These are phyloP conservation scores for Tiphia femorata DNA, from an alignment of 2,888 invertebrate species.

Conservation along the genomic window DNA sequence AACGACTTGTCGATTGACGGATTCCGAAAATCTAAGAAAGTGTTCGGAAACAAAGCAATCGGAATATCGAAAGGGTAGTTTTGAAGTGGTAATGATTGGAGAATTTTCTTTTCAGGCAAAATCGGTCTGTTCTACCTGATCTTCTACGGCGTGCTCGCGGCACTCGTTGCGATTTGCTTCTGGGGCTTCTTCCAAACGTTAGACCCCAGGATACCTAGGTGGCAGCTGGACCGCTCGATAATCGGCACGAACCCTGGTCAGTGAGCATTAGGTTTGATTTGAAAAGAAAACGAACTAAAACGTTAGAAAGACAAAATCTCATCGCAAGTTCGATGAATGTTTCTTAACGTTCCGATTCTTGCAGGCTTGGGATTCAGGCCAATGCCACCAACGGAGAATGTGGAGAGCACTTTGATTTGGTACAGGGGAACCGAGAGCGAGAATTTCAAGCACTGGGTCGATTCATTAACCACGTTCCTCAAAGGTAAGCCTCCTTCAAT, in stretches of 20 bases:
- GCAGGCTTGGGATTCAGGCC: slow-evolving; percentile 93
- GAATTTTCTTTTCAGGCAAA: slow-evolving; percentile 79
- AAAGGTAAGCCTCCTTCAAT: slow-evolving; percentile 73
- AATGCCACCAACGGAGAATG: slow-evolving; percentile 85
- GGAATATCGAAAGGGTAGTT: not conserved
- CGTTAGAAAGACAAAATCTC: no score
- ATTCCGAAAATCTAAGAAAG: no score
- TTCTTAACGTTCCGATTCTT: not conserved
- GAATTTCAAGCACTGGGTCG: slow-evolving; percentile 85
- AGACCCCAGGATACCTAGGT: slow-evolving; percentile 90
- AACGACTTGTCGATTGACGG: no score
- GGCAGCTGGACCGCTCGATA: slow-evolving; percentile 87
- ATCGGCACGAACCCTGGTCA: slow-evolving; percentile 95
- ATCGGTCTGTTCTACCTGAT: slow-evolving; percentile 95
- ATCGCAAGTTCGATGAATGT: no score
- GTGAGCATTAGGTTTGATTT: no score
- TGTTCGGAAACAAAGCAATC: not conserved
- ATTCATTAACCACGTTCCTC: slow-evolving; percentile 81
- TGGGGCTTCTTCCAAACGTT: slow-evolving; percentile 94
- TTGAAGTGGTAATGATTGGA: slow-evolving; percentile 4
- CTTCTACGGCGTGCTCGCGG: slow-evolving; percentile 92
- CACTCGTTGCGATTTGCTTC: slow-evolving; percentile 94
- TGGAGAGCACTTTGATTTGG: slow-evolving; percentile 96
- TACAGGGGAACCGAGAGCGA: slow-evolving; percentile 86
- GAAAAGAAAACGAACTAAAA: no score